These are phyloP conservation scores for Mya arenaria DNA, from an alignment of 1,140 invertebrate genomes.

Conservation along the genomic window DNA sequence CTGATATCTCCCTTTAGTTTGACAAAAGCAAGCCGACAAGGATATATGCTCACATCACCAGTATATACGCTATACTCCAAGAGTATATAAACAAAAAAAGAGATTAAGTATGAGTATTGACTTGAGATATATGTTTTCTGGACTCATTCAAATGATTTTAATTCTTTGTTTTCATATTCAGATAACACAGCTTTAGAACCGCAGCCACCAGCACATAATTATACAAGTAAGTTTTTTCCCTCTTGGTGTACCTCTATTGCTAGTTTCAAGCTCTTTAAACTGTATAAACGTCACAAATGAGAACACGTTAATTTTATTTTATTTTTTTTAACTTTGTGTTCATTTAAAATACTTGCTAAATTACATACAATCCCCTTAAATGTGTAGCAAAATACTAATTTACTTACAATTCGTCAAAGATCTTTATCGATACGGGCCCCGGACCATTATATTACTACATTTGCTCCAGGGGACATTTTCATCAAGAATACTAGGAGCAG, in stretches of 20 bases:
- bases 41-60: not conserved
- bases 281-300: not conserved
- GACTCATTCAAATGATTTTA: not conserved
- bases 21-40: not conserved
- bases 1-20: not conserved
- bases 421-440: too few species aligned
- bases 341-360: not conserved
- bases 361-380: not conserved
- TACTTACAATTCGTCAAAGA: too few species aligned
- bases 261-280: not conserved
- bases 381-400: not conserved
- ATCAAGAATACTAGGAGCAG: too few species aligned
- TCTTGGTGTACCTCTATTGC: not conserved
- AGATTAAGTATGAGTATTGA: not conserved
- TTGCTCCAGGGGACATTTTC: too few species aligned
- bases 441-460: too few species aligned
- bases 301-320: not conserved
- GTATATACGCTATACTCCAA: not conserved
- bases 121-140: not conserved
- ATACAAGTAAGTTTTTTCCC: conserved; percentile 18
- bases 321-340: not conserved
- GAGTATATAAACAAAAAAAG: not conserved
- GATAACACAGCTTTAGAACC: conserved; percentile 7
- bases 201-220: conserved; percentile 18
- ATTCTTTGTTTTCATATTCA: conserved; percentile 10